Base-by-base conservation (phyloP, 2,888 invertebrate species). In the Polydrusus cervinus region DNA sequence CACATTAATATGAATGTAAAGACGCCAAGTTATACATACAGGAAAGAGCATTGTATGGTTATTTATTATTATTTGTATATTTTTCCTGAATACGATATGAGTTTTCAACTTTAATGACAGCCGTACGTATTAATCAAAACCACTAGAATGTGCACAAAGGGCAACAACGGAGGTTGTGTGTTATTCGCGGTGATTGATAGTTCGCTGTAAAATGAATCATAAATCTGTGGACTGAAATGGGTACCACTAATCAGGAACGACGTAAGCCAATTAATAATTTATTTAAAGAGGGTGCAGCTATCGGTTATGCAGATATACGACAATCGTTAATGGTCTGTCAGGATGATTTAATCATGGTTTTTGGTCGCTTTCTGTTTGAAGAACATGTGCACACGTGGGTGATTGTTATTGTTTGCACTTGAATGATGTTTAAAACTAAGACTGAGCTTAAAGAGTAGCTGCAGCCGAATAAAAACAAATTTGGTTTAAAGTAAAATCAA, bases 181-280 rank as follows among this genome's bases (percentile, higher is more conserved):
- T 49, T 34, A 34, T 34, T 45, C 34, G 62, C 72, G 55, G 75
- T 78, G 78, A 79, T 79, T 79, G 78, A 78, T 79, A 69, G 77
- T 77, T 68, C 47, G 73, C 66, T 61, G 74, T 74, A 71, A 78
- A 80, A 80, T 79, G 80, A 81, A 74, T 80, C 81, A 81, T 80
- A 81, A 81, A 81, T 81, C 81, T 80, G 79, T 71, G 20, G 75
- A 68, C 53, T 60, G 67, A 67, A 75, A 77, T 76, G 74, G 68
- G 76, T 70, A 78, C 69, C 76, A 67, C 69, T 78, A 79, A 80
- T 80, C 79, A 79, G 71, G 72, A 74, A 73, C 75, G 78, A 80
- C 74, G 71, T 77, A 75, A 75, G 76, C 75, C 80, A 81, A 81
- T 81, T 79, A 81, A 81, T 80, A 76, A 80, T 80, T 80, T 80